Evolutionary conservation across 2,888 invertebrate species (phyloP), one percentile per base, ranked within the genome.

Genomic region (Rhogogaster chlorosoma): DNA sequence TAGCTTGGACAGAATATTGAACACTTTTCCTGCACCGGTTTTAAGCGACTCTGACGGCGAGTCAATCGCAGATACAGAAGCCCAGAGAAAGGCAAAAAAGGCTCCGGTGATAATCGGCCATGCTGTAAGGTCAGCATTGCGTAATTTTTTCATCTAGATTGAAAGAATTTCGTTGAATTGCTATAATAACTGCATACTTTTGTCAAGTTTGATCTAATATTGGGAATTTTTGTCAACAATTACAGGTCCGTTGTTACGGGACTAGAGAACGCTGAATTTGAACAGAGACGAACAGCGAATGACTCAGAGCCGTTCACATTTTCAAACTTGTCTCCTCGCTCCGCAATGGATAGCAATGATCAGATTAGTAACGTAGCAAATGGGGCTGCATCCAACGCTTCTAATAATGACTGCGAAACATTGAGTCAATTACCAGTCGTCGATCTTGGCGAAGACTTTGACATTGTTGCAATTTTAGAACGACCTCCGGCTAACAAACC

Each of bases 361-460:
- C 29, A 53, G 26, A 53, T 29, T 32, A 53, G 53, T 53, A n/a
- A n/a, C 15, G 18, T 32, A 29, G 22, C 7, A 6, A 49, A 77
- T 26, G n/a, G 38, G 5, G 32, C n/a, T 80, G 38, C n/a, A n/a
- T 22, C 57, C 18, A 80, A 12, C 2, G 10, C 57, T 61, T 36
- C 38, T n/a, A n/a, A 57, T 36, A 12, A 57, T 38, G 1, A 57
- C n/a, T 26, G 73, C 82, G 91, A 91, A 87, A 87, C 86, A 6
- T 83, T 89, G 5, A 90, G 90, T 82, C 92, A 93, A 85, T 86
- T 93, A 45, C 93, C 93, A 57, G 38, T 88, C 10, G 92, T 93
- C 57, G 90, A 93, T 88, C 87, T 93, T 26, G 93, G 93, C 3
- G 91, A 92, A 61, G 93, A 92, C 89, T 93, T 93, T 84, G 86